These are phyloP conservation scores for Miniopterus natalensis DNA, from an alignment of 2,113 vertebrate genomes.

Conservation along the genomic window DNA sequence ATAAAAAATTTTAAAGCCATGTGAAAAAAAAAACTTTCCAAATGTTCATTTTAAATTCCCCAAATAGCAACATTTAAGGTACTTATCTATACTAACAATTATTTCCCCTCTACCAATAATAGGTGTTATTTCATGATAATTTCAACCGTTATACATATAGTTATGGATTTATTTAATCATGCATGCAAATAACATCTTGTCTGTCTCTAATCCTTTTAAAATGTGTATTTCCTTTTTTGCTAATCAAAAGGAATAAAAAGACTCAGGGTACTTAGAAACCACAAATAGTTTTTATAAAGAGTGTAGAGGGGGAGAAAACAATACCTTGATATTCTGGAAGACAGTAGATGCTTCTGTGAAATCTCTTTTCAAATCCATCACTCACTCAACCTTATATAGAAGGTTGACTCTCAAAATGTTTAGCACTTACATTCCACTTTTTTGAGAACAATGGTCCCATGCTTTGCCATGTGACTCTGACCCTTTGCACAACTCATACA, in stretches of 20 bases:
- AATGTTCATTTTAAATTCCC: neutral
- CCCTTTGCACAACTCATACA: neutral
- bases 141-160: neutral
- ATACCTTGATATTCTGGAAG: conserved; percentile 33
- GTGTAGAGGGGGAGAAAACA: neutral
- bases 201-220: neutral
- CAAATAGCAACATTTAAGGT: conserved; percentile 8
- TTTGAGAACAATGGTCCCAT: neutral
- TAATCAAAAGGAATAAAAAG: conserved; percentile 53
- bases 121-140: neutral
- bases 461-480: neutral
- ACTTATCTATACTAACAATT: neutral
- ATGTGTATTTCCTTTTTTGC: neutral
- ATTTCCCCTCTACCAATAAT: conserved; percentile 1
- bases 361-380: conserved; percentile 11
- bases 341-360: neutral
- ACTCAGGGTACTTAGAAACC: neutral
- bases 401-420: neutral
- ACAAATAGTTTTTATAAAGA: neutral
- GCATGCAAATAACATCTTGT: neutral
- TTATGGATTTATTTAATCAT: conserved; percentile 13
- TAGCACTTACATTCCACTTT: neutral
- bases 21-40: neutral
- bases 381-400: neutral
- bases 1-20: neutral